Evolutionary conservation across 2,113 vertebrate species (phyloP).

Genomic region (Solenodon paradoxus): DNA sequence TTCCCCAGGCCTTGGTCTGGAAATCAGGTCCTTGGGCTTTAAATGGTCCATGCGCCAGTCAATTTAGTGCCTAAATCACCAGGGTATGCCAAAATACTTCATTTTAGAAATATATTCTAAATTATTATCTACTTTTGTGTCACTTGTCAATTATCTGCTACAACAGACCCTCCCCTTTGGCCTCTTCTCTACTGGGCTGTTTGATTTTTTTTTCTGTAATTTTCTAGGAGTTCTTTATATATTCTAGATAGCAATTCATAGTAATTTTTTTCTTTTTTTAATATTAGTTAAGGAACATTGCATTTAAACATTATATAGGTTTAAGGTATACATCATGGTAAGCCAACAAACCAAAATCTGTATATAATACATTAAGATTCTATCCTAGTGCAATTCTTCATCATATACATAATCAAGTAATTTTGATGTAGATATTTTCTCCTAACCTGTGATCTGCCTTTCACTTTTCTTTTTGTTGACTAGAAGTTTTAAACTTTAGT

Average conservation of each 20-base stretch:
- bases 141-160: not conserved
- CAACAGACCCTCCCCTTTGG: not conserved
- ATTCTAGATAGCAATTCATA: not conserved
- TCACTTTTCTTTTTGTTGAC: not conserved
- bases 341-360: too few relatives aligned
- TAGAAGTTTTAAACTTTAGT: not conserved
- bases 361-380: too few relatives aligned
- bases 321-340: too few relatives aligned
- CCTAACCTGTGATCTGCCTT: not conserved
- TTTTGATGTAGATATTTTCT: conserved; percentile 13
- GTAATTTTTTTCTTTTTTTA: too few relatives aligned
- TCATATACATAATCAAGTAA: too few relatives aligned
- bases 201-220: not conserved
- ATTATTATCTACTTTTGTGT: not conserved
- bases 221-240: not conserved
- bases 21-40: too few relatives aligned
- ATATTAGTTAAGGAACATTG: too few relatives aligned
- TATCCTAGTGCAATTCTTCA: too few relatives aligned
- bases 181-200: not conserved
- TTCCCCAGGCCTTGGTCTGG: too few relatives aligned
- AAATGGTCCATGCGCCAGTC: too few relatives aligned
- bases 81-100: not conserved
- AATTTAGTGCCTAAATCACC: too few relatives aligned
- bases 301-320: too few relatives aligned
- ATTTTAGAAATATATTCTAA: conserved; percentile 6